phyloP scores from a whole-genome alignment of 1,140 invertebrate genomes.

The Drosophila micromelanica region DNA sequence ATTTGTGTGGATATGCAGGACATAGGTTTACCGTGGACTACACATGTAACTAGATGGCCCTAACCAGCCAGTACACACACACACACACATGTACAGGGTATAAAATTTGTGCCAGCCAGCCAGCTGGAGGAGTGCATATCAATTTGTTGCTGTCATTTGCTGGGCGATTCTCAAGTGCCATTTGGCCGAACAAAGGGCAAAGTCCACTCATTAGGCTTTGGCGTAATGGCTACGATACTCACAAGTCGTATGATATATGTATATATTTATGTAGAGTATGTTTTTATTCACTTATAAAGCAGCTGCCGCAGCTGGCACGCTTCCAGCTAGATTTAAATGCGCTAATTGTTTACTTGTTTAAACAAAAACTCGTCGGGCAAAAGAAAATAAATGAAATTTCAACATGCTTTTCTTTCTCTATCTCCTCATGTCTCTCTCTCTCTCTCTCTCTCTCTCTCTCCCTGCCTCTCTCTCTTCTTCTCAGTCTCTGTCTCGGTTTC shows the following conservation, averaged over 20 bases:
- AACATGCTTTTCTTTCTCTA: constrained; percentile 31
- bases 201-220: constrained; percentile 18
- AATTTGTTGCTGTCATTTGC: constrained; percentile 67
- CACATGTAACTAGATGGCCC: constrained; percentile 35
- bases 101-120: constrained; percentile 5
- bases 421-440: no score
- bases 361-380: constrained; percentile 53
- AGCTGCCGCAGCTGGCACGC: constrained; percentile 17
- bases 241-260: no score
- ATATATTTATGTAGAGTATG: constrained; percentile 2
- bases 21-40: constrained; percentile 33
- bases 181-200: constrained; percentile 23
- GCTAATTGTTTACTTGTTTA: constrained; percentile 74
- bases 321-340: constrained; percentile 37
- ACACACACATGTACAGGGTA: background rate
- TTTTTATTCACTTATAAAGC: background rate
- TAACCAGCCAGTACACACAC: constrained; percentile 39
- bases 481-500: constrained; percentile 32
- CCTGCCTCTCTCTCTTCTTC: background rate
- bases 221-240: constrained; percentile 1
- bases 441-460: constrained; percentile 11
- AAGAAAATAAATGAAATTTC: constrained; percentile 63
- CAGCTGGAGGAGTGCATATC: constrained; percentile 61
- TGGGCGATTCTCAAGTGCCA: constrained; percentile 43
- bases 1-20: background rate